These are phyloP conservation scores for Phyllotis vaccarum DNA, from an alignment of 2,797 vertebrate species.

Conservation along the genomic window DNA sequence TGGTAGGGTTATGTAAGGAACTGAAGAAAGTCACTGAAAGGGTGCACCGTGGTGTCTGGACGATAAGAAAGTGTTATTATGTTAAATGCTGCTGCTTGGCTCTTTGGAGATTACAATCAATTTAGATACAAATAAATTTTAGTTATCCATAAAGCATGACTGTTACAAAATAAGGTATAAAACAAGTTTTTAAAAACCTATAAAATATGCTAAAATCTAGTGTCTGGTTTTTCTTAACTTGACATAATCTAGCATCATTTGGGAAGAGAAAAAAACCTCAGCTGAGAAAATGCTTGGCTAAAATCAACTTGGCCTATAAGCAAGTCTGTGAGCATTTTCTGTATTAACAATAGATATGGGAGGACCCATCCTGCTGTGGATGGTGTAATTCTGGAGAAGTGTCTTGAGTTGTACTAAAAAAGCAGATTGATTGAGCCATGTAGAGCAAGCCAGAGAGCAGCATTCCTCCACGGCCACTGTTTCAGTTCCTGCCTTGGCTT, in stretches of 20 bases:
- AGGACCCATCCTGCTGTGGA: too few relatives aligned
- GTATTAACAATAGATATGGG: background rate
- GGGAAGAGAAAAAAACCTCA: background rate
- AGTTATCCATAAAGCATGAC: background rate
- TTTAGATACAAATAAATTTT: conserved; percentile 43
- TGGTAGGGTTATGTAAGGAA: background rate
- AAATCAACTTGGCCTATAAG: too few relatives aligned
- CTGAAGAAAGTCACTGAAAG: background rate
- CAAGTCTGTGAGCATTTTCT: background rate
- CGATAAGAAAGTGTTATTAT: background rate
- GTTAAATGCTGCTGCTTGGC: background rate
- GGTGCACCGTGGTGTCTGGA: background rate
- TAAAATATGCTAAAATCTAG: background rate
- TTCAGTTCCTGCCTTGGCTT: background rate
- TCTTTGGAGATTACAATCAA: background rate
- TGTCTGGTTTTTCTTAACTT: background rate
- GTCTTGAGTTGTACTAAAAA: background rate
- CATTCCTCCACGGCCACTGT: background rate
- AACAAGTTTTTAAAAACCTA: background rate
- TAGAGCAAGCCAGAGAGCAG: background rate
- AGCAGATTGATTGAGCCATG: background rate
- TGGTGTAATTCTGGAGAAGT: background rate
- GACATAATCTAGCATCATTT: background rate
- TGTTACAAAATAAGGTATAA: background rate
- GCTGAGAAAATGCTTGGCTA: background rate